Conservation (phyloP, 2,797 vertebrate genomes). For the Thripadectes ignobilis region DNA sequence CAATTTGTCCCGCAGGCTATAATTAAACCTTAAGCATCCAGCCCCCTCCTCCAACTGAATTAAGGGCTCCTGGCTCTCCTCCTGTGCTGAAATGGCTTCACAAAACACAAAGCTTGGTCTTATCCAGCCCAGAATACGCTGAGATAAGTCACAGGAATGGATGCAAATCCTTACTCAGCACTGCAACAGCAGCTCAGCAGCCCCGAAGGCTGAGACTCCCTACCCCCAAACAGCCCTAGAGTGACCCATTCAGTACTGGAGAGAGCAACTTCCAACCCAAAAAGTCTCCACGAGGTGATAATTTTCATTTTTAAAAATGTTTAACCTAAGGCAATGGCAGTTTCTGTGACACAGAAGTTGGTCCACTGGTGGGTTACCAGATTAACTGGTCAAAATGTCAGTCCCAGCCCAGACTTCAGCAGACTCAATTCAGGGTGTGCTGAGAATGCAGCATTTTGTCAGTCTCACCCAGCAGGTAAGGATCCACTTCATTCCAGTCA, state of each 20-base stretch:
- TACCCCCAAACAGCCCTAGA: background rate
- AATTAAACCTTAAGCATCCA: constrained; percentile 17
- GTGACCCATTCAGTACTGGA: background rate
- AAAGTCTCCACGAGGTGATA: background rate
- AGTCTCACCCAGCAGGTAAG: constrained; percentile 91
- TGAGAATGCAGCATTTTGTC: background rate
- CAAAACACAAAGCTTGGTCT: background rate
- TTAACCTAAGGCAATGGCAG: background rate
- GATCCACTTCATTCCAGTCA: constrained; percentile 99
- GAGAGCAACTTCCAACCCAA: background rate
- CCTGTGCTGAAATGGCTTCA: background rate
- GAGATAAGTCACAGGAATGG: background rate
- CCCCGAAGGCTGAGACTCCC: background rate
- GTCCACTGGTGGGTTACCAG: background rate
- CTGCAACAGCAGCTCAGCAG: background rate
- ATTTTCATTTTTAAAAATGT: background rate
- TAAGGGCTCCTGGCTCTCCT: background rate
- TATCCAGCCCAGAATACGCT: background rate
- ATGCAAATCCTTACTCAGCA: background rate
- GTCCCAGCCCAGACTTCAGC: background rate
- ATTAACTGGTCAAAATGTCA: background rate
- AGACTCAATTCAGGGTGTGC: background rate
- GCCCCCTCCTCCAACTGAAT: background rate
- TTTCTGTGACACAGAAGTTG: background rate
- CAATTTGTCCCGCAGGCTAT: background rate